These are phyloP conservation scores for Tychaedon coryphoeus DNA, from an alignment of 2,113 vertebrate species.

Conservation along the genomic window DNA sequence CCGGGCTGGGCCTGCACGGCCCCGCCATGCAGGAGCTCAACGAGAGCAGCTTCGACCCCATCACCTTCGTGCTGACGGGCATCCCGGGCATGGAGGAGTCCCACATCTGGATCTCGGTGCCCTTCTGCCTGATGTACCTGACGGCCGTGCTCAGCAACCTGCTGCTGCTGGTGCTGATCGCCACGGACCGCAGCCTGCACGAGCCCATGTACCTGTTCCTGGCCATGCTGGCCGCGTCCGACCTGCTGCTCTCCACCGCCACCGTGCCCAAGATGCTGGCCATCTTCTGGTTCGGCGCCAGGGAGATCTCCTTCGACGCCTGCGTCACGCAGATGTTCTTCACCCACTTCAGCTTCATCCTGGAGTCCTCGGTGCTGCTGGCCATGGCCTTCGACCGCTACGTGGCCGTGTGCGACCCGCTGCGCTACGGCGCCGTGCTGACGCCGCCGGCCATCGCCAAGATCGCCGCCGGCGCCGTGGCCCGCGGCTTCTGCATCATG, in stretches of 20 bases:
- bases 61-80: constrained; percentile 57
- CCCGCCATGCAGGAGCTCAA: constrained; percentile 35
- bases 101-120: constrained; percentile 67
- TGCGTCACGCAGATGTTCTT: constrained; percentile 73
- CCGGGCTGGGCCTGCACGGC: rapidly evolving
- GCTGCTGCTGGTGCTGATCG: not conserved
- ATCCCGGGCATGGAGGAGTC: constrained; percentile 68
- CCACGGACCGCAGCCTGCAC: constrained; percentile 47
- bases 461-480: not conserved
- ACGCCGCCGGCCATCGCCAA: constrained; percentile 37
- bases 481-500: constrained; percentile 51
- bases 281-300: constrained; percentile 62
- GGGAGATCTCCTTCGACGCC: constrained; percentile 58
- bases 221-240: constrained; percentile 39
- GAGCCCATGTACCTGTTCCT: constrained; percentile 69
- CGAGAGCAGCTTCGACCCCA: constrained; percentile 53
- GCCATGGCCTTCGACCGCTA: constrained; percentile 69
- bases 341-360: constrained; percentile 68
- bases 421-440: constrained; percentile 42
- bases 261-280: constrained; percentile 70
- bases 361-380: constrained; percentile 61
- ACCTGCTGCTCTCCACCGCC: constrained; percentile 63
- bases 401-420: constrained; percentile 56
- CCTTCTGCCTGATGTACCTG: constrained; percentile 66
- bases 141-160: not conserved